Conservation (phyloP, 2,797 vertebrate genomes). For the Setipinna tenuifilis region DNA sequence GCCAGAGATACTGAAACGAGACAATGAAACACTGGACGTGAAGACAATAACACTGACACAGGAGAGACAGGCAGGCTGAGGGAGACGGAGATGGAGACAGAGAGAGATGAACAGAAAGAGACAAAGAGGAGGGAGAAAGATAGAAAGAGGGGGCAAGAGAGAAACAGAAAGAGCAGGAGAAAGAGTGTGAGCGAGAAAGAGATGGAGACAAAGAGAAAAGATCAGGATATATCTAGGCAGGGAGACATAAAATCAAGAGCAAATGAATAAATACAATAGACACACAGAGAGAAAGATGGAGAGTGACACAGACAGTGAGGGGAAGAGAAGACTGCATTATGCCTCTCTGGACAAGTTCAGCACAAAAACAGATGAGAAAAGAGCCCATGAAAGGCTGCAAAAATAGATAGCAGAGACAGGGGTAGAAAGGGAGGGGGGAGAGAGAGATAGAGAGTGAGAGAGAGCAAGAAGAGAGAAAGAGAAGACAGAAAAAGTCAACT, state of each 20-base stretch:
- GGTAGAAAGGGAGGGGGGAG: background rate
- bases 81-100: too few species aligned
- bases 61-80: background rate
- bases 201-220: too few species aligned
- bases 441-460: constrained; percentile 10
- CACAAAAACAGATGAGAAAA: background rate
- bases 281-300: too few species aligned
- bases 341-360: background rate
- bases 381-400: background rate
- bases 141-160: background rate
- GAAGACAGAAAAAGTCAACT: background rate
- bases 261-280: too few species aligned
- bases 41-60: background rate
- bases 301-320: too few species aligned
- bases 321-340: background rate
- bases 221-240: too few species aligned
- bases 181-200: background rate
- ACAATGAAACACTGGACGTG: background rate
- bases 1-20: background rate
- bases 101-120: background rate
- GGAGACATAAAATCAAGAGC: too few species aligned
- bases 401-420: background rate
- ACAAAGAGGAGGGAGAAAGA: background rate
- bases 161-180: background rate
- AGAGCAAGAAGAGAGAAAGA: background rate